Evolutionary conservation across 2,888 invertebrate species (phyloP), one percentile per base, ranked within the genome.

Genomic region (Biston betularia): DNA sequence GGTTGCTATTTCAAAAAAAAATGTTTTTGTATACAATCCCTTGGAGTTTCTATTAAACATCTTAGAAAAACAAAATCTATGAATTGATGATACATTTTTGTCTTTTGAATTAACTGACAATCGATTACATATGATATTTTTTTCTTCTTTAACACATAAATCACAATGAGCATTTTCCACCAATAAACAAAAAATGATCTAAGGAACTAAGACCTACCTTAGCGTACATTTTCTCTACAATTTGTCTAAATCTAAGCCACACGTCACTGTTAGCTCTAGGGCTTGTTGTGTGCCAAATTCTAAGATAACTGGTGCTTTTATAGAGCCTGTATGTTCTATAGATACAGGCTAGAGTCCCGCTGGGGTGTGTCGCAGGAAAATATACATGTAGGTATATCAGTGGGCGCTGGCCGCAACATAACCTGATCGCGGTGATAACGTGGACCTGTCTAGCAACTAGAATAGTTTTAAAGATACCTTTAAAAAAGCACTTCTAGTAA

Each of bases 281-380:
- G 85, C 88, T 87, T 80, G 89, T 82, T 85, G 83, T 92, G 93
- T 93, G 87, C 86, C 90, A 77, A 92, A 93, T 86, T 85, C 85
- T 88, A 70, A 83, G 87, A 88, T 89, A 90, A 81, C 88, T 75
- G 80, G 82, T 76, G 88, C 85, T 93, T 93, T 85, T 93, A 93
- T 93, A 93, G 86, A 86, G 84, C 73, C 80, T 82, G 81, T 79
- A 79, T 87, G 86, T 84, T 83, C 87, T 92, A 92, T 90, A 92
- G 84, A 76, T 88, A 89, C 84, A 70, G 48, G 60, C 66, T 74
- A 75, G 71, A 77, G 78, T 79, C 81, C 81, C 76, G 78, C 80
- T 84, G 76, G 84, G 84, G 84, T 83, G 87, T 84, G 83, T 84
- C 83, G 80, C 77, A 85, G 86, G 86, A 87, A 88, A 80, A 79